phyloP scores from a whole-genome alignment of 2,797 vertebrate species.

The Tokudaia tokunoshimensis region DNA sequence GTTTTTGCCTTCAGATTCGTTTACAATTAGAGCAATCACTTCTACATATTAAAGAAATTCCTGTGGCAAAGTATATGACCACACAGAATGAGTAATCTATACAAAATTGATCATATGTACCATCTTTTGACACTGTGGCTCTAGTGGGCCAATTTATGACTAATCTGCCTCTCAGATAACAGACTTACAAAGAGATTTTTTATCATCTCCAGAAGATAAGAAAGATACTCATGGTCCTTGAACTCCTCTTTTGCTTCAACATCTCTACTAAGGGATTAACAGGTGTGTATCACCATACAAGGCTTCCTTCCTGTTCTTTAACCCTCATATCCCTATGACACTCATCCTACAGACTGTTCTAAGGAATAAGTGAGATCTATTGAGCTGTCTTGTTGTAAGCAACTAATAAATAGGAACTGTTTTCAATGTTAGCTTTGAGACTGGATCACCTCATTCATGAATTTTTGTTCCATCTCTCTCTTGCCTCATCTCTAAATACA shows the following conservation, averaged over 20 bases:
- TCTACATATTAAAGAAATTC: conserved; percentile 29
- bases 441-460: background rate
- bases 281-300: background rate
- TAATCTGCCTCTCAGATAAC: background rate
- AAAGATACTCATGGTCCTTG: background rate
- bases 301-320: background rate
- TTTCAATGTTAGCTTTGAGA: background rate
- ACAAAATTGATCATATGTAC: background rate
- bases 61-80: background rate
- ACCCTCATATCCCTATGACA: background rate
- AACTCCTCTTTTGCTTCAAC: background rate
- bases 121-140: conserved; percentile 14
- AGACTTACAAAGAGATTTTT: conserved; percentile 2
- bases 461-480: background rate
- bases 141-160: background rate
- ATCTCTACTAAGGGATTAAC: background rate
- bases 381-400: background rate
- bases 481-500: background rate
- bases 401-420: background rate
- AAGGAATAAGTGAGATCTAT: conserved; percentile 25
- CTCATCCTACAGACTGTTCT: background rate
- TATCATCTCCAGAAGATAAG: background rate
- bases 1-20: conserved; percentile 12
- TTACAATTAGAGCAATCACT: conserved; percentile 33
- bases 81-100: conserved; percentile 12